phyloP scores from a whole-genome alignment of 2,888 invertebrate genomes.

The Spisula solida region DNA sequence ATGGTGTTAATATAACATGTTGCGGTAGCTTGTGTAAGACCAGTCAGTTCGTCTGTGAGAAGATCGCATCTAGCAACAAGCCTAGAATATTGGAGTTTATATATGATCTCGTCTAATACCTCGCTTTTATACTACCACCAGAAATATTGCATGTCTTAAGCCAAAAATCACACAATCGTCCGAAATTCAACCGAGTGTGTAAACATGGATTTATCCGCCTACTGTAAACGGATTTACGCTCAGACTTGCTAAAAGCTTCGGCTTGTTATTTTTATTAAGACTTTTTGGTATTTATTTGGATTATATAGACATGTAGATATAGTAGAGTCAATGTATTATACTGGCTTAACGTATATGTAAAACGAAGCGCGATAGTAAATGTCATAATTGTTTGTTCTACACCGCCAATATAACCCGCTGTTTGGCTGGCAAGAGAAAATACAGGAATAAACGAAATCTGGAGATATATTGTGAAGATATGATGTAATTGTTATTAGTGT shows the following conservation, averaged over 20 bases:
- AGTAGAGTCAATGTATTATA: conserved; percentile 11
- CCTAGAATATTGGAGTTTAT: background rate
- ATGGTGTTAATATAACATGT: conserved; percentile 5
- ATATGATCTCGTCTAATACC: background rate
- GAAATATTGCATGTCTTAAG: background rate
- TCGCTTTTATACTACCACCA: background rate
- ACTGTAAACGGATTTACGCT: conserved; percentile 21
- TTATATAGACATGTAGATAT: background rate
- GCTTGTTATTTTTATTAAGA: conserved; percentile 30
- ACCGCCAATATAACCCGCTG: conserved; percentile 4
- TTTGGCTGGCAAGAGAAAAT: background rate
- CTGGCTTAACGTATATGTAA: background rate
- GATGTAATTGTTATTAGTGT: background rate
- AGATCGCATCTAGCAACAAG: background rate
- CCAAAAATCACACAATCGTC: conserved; percentile 15
- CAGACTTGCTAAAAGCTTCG: conserved; percentile 7
- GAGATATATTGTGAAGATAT: background rate
- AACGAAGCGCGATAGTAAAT: conserved; percentile 1
- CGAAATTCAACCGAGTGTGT: conserved; percentile 20
- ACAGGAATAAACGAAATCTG: background rate
- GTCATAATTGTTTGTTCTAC: conserved; percentile 23
- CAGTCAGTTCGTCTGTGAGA: background rate
- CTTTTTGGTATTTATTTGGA: conserved; percentile 9
- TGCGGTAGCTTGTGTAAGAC: background rate
- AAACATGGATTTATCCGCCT: conserved; percentile 31